Percentiles rank a stretch among this genome's conserved stretches.
Evolutionary conservation across 2,113 vertebrate genomes (phyloP).

Genomic region (Trogon surrucura): DNA sequence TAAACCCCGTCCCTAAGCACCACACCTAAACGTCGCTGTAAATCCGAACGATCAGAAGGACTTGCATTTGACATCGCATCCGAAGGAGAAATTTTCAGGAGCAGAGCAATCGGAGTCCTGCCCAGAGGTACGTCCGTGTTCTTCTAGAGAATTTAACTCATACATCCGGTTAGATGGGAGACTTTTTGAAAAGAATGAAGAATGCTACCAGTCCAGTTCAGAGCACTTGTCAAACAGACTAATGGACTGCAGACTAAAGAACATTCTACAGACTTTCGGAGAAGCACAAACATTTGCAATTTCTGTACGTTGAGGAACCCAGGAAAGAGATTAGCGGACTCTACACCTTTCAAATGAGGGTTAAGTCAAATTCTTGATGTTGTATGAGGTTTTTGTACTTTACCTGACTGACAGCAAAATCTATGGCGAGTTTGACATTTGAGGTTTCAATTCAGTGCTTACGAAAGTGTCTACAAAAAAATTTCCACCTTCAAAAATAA

Average conservation of each 20-base stretch:
- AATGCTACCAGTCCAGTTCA: not conserved
- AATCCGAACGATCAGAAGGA: not conserved
- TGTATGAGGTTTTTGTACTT: conserved; percentile 26
- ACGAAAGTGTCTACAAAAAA: conserved; percentile 21
- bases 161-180: not conserved
- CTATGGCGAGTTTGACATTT: conserved; percentile 50
- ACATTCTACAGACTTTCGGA: not conserved
- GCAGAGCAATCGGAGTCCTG: not conserved
- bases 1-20: too few species aligned
- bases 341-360: conserved; percentile 39
- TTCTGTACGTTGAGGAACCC: not conserved
- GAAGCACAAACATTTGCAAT: not conserved
- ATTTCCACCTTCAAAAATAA: not conserved
- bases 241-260: not conserved
- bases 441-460: conserved; percentile 62
- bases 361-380: conserved; percentile 53
- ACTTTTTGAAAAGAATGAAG: not conserved
- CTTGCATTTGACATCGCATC: not conserved
- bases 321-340: conserved; percentile 22
- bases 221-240: not conserved
- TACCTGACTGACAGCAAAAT: conserved; percentile 55
- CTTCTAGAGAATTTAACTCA: not conserved
- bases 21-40: too few species aligned
- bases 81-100: not conserved
- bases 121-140: not conserved